These are phyloP conservation scores for Condylura cristata DNA, from an alignment of 2,113 vertebrate species.

Conservation along the genomic window DNA sequence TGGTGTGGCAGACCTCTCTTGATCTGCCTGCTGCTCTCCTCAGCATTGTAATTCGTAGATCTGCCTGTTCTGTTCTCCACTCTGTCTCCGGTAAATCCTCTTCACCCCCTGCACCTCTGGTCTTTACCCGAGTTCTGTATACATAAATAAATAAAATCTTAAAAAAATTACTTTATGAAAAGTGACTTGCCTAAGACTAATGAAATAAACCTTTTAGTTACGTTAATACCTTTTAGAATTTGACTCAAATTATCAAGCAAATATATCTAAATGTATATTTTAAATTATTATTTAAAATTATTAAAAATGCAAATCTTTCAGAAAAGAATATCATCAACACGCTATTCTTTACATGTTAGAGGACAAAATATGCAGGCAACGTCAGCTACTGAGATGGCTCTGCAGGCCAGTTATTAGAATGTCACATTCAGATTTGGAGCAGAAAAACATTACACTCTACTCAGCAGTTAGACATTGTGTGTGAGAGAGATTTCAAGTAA, in stretches of 20 bases:
- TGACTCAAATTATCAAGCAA: neutral
- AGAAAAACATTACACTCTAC: neutral
- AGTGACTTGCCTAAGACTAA: conserved; percentile 45
- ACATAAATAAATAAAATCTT: no score
- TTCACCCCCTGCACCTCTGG: no score
- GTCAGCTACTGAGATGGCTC: neutral
- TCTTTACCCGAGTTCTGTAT: no score
- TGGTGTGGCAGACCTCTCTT: no score
- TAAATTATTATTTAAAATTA: conserved; percentile 44
- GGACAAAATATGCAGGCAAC: neutral
- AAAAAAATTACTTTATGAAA: conserved; percentile 56
- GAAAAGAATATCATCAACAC: neutral
- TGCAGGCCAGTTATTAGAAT: neutral
- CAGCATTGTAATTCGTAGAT: no score
- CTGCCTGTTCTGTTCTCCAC: no score
- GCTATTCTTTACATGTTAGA: neutral
- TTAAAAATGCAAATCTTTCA: neutral
- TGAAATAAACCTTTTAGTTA: no score
- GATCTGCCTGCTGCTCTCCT: no score
- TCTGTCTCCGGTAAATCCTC: no score
- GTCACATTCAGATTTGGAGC: neutral
- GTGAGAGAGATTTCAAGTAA: neutral
- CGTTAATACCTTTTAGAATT: conserved; percentile 32
- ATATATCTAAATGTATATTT: conserved; percentile 29
- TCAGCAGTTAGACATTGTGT: neutral